These are phyloP conservation scores for Spodoptera littoralis DNA, from an alignment of 2,888 invertebrate species.

Conservation along the genomic window DNA sequence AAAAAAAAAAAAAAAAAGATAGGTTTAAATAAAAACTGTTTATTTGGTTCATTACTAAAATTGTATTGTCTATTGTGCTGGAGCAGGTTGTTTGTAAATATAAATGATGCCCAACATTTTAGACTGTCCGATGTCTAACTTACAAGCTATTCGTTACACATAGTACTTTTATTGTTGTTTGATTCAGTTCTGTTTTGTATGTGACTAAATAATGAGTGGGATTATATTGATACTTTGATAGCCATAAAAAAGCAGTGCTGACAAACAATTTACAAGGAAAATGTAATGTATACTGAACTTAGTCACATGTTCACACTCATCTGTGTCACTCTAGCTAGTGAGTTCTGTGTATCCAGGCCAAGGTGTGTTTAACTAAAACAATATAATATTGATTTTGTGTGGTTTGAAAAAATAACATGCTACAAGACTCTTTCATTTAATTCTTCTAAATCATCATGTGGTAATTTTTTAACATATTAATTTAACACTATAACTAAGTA, in stretches of 20 bases:
- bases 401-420: slow-evolving; percentile 1
- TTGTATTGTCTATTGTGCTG: too few species aligned
- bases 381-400: background rate
- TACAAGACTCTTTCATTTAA: background rate
- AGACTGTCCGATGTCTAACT: too few species aligned
- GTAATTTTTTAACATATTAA: too few species aligned
- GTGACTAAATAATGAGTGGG: slow-evolving; percentile 10
- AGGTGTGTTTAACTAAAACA: background rate
- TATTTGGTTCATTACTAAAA: too few species aligned
- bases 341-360: slow-evolving; percentile 20
- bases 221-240: slow-evolving; percentile 13
- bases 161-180: background rate
- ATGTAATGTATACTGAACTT: background rate
- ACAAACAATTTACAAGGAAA: slow-evolving; percentile 27
- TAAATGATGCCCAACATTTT: too few species aligned
- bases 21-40: too few species aligned
- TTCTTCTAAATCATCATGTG: too few species aligned
- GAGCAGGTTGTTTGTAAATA: too few species aligned
- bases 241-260: background rate
- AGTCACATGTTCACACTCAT: background rate
- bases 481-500: too few species aligned
- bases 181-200: slow-evolving; percentile 1
- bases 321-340: background rate
- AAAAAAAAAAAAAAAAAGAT: too few species aligned
- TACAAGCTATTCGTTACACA: too few species aligned